Conservation (phyloP, 1,140 invertebrate species). For the Brachionus paranguensis region DNA sequence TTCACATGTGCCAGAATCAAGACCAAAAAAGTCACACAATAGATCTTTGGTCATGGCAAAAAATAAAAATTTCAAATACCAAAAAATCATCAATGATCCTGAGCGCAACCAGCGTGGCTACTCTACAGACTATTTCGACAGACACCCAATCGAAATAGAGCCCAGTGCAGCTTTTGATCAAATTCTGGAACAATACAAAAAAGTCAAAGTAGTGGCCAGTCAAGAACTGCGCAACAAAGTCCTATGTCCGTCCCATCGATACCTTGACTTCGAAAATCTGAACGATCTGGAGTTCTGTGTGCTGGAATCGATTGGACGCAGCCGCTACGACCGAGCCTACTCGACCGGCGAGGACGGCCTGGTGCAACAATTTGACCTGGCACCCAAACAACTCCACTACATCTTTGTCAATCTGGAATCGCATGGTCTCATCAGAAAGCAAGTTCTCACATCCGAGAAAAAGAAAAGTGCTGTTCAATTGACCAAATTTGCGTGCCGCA, state of each 20-base stretch:
- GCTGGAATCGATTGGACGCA: background rate
- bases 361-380: background rate
- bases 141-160: background rate
- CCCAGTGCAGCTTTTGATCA: background rate
- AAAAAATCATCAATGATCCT: conserved; percentile 8
- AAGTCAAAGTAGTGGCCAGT: background rate
- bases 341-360: conserved; percentile 28
- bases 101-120: background rate
- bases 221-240: conserved; percentile 22
- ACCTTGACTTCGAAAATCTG: conserved; percentile 2
- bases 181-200: background rate
- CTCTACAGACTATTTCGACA: background rate
- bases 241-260: background rate
- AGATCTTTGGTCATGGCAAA: background rate
- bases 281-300: conserved; percentile 31
- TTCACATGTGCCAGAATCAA: background rate
- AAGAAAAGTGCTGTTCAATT: conserved; percentile 10
- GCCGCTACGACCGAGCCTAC: background rate
- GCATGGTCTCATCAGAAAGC: background rate
- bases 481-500: background rate
- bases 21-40: background rate
- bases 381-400: conserved; percentile 31
- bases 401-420: conserved; percentile 9
- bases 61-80: background rate
- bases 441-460: conserved; percentile 29